Percentiles rank a stretch among this genome's conserved stretches.
phyloP scores from a whole-genome alignment of 2,113 vertebrate species.

The Struthio camelus region DNA sequence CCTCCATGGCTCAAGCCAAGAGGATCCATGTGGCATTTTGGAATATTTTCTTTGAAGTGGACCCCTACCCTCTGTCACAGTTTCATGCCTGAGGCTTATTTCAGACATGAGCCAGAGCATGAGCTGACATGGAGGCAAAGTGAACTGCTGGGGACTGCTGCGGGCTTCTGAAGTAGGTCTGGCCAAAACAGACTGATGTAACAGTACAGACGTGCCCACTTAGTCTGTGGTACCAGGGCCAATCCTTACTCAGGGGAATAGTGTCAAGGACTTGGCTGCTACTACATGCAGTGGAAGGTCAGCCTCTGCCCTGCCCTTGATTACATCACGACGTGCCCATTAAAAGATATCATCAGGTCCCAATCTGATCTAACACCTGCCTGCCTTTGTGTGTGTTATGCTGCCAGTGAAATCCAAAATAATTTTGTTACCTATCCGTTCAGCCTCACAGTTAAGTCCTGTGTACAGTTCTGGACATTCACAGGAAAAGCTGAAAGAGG shows the following conservation, averaged over 20 bases:
- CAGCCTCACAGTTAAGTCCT: constrained; percentile 6
- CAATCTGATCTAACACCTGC: neutral
- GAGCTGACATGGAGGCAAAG: neutral
- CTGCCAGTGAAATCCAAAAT: neutral
- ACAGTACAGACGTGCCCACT: neutral
- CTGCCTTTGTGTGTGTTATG: neutral
- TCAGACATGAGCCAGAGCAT: neutral
- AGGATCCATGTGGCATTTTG: neutral
- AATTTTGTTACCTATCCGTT: constrained; percentile 43
- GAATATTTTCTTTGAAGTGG: neutral
- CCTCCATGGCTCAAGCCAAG: neutral
- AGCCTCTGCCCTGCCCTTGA: neutral
- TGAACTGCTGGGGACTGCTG: neutral
- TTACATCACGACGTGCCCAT: neutral
- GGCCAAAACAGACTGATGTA: neutral
- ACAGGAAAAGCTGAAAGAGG: neutral
- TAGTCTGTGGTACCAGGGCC: neutral
- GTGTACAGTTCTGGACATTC: constrained; percentile 47
- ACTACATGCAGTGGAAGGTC: neutral
- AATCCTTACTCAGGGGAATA: neutral
- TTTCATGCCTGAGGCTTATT: neutral
- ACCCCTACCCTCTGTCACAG: neutral
- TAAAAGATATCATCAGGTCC: neutral
- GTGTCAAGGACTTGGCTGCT: neutral
- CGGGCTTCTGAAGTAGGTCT: neutral